A percentile compares a stretch with the other conserved stretches of the same genome.
phyloP scores from a whole-genome alignment of 2,797 vertebrate species.

The Jordanella pulchra region DNA sequence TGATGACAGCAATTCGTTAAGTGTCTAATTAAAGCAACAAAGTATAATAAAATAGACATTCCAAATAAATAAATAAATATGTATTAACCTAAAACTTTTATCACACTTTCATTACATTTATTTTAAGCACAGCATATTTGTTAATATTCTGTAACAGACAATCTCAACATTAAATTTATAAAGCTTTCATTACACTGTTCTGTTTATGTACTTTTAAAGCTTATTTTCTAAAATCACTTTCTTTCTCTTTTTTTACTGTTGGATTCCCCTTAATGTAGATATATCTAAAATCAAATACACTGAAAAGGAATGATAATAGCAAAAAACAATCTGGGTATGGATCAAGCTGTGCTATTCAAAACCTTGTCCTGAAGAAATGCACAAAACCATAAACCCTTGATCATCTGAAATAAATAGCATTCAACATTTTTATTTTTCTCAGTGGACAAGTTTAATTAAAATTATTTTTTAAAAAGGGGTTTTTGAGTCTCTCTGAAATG shows the following conservation, averaged over 20 bases:
- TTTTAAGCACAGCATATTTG: no score
- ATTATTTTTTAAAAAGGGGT: no score
- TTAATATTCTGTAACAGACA: no score
- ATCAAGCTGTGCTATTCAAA: neutral
- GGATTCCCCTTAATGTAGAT: no score
- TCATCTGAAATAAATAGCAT: neutral
- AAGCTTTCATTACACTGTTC: no score
- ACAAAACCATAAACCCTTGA: neutral
- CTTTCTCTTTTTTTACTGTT: no score
- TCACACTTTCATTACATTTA: neutral
- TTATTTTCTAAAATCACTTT: no score
- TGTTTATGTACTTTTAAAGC: no score
- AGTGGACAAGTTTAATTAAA: neutral
- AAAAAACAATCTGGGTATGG: neutral
- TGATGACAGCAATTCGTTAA: slow-evolving; percentile 54
- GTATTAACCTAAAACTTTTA: slow-evolving; percentile 34
- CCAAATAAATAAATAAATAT: neutral
- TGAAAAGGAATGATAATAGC: neutral
- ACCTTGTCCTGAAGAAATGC: neutral
- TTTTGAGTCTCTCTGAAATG: neutral
- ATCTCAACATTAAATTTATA: no score
- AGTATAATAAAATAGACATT: slow-evolving; percentile 28
- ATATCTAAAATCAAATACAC: neutral
- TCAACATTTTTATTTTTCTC: neutral
- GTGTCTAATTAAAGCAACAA: slow-evolving; percentile 49